Evolutionary conservation across 2,888 invertebrate genomes (phyloP).

Genomic region (Campoplex capitator): DNA sequence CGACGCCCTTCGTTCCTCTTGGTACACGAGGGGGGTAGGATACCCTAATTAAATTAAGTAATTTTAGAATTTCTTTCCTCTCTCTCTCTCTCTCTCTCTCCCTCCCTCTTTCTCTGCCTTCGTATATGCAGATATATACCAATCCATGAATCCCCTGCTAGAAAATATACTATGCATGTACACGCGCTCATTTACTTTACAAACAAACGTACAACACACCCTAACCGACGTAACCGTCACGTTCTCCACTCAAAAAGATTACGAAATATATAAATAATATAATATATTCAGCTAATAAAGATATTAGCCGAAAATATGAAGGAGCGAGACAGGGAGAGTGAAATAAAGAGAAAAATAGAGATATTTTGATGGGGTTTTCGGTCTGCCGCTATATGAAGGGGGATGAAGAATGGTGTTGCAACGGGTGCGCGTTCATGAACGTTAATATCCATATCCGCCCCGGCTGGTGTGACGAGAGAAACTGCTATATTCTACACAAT

Average conservation of each 20-base stretch:
- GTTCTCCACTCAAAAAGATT: slow-evolving; percentile 36
- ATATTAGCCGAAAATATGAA: slow-evolving; percentile 54
- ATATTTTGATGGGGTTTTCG: slow-evolving; percentile 43
- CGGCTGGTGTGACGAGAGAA: slow-evolving; percentile 48
- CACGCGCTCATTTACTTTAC: slow-evolving; percentile 30
- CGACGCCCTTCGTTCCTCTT: slow-evolving; percentile 27
- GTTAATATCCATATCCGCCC: slow-evolving; percentile 70
- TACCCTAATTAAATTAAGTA: slow-evolving; percentile 70
- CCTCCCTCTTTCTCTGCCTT: slow-evolving; percentile 23
- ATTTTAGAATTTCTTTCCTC: slow-evolving; percentile 62
- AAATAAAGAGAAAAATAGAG: slow-evolving; percentile 27
- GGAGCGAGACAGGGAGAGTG: neutral
- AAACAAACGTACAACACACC: slow-evolving; percentile 40
- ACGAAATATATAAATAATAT: slow-evolving; percentile 60
- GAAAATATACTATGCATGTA: slow-evolving; percentile 32
- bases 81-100: slow-evolving; percentile 27
- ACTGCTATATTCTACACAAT: slow-evolving; percentile 8
- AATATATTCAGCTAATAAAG: slow-evolving; percentile 64
- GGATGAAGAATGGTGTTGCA: slow-evolving; percentile 64
- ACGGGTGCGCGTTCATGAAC: slow-evolving; percentile 58
- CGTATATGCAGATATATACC: neutral
- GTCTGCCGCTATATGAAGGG: slow-evolving; percentile 24
- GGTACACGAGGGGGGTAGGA: slow-evolving; percentile 43
- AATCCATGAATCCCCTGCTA: neutral
- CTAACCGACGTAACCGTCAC: slow-evolving; percentile 58